These are phyloP conservation scores for Lymantria dispar DNA, from an alignment of 2,888 invertebrate genomes.

Conservation along the genomic window DNA sequence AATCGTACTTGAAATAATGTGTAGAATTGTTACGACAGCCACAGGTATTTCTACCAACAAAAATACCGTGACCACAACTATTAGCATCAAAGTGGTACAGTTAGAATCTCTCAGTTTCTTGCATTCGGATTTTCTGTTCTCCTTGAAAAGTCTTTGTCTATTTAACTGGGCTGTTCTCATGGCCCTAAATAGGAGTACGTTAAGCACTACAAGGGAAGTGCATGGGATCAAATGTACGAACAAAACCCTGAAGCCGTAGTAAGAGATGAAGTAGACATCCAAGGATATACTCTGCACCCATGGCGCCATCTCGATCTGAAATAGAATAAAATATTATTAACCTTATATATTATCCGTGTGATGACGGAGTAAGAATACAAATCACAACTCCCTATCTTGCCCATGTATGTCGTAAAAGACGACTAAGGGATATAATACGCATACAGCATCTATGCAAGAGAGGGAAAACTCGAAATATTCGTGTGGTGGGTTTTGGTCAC, in stretches of 20 bases:
- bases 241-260: conserved; percentile 92
- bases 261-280: conserved; percentile 91
- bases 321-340: conserved; percentile 8
- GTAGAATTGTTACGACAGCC: conserved; percentile 90
- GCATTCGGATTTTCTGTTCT: conserved; percentile 89
- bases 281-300: conserved; percentile 88
- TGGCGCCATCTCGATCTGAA: conserved; percentile 81
- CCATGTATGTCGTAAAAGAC: no score
- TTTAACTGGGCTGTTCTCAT: conserved; percentile 92
- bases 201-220: conserved; percentile 92
- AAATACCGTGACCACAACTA: conserved; percentile 93
- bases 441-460: no score
- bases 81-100: conserved; percentile 93
- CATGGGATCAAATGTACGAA: conserved; percentile 97
- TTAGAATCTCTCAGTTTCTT: conserved; percentile 90
- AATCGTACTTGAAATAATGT: conserved; percentile 90
- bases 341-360: no score
- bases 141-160: conserved; percentile 89
- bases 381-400: no score
- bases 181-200: conserved; percentile 92
- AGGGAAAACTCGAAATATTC: no score
- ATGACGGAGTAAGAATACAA: no score
- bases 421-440: no score
- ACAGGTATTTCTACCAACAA: conserved; percentile 92
- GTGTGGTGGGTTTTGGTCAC: no score